These are phyloP conservation scores for Ligdia adustata DNA, from an alignment of 2,888 invertebrate species.

Conservation along the genomic window DNA sequence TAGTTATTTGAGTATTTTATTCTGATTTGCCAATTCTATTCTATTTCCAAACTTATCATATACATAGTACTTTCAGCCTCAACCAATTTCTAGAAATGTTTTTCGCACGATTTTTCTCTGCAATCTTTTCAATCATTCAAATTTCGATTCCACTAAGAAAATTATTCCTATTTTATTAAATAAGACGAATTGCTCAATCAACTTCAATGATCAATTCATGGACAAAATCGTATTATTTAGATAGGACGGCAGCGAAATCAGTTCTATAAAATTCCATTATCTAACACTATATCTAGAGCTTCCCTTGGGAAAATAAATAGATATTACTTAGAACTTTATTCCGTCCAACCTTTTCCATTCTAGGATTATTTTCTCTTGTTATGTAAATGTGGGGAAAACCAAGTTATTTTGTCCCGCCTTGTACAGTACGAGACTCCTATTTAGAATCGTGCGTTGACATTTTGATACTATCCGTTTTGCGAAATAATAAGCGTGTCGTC, in stretches of 20 bases:
- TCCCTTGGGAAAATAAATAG: conserved; percentile 28
- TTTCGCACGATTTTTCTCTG: neutral
- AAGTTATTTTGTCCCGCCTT: conserved; percentile 21
- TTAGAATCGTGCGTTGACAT: conserved; percentile 32
- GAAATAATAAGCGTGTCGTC: conserved; percentile 24
- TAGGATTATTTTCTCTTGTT: conserved; percentile 21
- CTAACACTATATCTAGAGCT: conserved; percentile 17
- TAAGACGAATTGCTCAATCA: conserved; percentile 16
- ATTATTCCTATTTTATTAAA: conserved; percentile 7
- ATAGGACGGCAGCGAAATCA: conserved; percentile 19
- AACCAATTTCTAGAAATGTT: neutral
- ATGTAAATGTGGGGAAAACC: conserved; percentile 18
- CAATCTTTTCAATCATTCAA: neutral
- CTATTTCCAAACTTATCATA: neutral
- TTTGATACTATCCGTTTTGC: conserved; percentile 30
- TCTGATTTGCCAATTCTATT: neutral
- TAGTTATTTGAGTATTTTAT: no score
- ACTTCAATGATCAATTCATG: conserved; percentile 20
- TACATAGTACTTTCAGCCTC: neutral
- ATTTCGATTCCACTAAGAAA: neutral
- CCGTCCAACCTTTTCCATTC: conserved; percentile 27
- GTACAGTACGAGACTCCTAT: conserved; percentile 8
- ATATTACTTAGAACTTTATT: conserved; percentile 22
- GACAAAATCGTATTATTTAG: conserved; percentile 22
- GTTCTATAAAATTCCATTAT: conserved; percentile 37